Evolutionary conservation across 2,797 vertebrate species (phyloP), one percentile per base, ranked within the genome.

Genomic region (Monodelphis domestica): DNA sequence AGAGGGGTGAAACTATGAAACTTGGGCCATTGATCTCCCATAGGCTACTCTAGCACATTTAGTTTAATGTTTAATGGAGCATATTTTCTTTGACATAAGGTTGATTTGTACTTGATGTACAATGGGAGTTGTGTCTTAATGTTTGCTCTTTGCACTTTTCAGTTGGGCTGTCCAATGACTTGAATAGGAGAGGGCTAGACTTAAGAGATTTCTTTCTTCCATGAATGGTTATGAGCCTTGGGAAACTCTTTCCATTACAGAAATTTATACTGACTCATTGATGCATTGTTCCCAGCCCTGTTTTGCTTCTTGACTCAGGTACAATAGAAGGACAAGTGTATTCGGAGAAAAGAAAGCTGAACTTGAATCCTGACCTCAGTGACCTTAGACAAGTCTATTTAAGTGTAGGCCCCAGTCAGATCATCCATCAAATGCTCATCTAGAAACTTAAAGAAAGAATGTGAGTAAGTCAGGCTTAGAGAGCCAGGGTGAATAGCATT

Each of bases 91-190:
- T 50, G 21, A 84, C 7, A 17, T 78, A 21, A 45, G 21, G 10
- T 17, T 78, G 12, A 50, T 84, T 84, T 26, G 38, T 84, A 11
- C 26, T 84, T 26, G 24, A 0, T 26, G 30, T 84, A 38, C 21
- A 78, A 84, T 84, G 21, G 38, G 70, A 50, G 26, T 26, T 50
- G 12, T 84, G 24, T 84, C 70, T 84, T 50, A 50, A 3, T 84
- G 38, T 84, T 50, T 84, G 9, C 70, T 84, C 70, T 26, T 84
- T 84, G 38, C 38, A 45, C 17, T 78, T 78, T 17, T 78, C 6
- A 10, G 24, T 84, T 84, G 38, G 45, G 6, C n/a, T 93, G 88
- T 94, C 45, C 78, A 93, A 89, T 90, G 78, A n/a, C n/a, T n/a
- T n/a, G n/a, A n/a, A n/a, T n/a, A n/a, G 28, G 89, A 26, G 29